phyloP scores from a whole-genome alignment of 1,140 invertebrate species.

The Stenopsyche tienmushanensis region DNA sequence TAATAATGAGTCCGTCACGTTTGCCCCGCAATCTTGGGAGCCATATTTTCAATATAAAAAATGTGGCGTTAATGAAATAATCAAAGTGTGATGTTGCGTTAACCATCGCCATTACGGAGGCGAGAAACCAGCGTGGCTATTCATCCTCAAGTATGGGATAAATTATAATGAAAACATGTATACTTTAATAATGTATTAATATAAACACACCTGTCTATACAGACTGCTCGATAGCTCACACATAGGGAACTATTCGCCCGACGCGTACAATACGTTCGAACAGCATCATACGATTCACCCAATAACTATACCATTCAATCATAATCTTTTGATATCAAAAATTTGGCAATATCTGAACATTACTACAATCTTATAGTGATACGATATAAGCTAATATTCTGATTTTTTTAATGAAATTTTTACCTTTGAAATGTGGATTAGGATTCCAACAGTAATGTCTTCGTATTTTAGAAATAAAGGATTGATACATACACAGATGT shows the following conservation, averaged over 20 bases:
- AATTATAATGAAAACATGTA: slow-evolving; percentile 33
- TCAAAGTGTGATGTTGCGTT: slow-evolving; percentile 32
- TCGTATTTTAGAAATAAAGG: too few relatives aligned
- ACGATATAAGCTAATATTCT: too few relatives aligned
- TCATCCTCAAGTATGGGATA: slow-evolving; percentile 32
- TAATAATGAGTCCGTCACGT: slow-evolving; percentile 6
- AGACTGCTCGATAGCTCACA: slow-evolving; percentile 6
- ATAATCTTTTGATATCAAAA: too few relatives aligned
- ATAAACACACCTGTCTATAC: slow-evolving; percentile 34
- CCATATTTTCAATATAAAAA: slow-evolving; percentile 10
- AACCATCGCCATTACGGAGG: slow-evolving; percentile 29
- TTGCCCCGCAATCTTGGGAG: slow-evolving; percentile 10
- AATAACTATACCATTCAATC: too few relatives aligned
- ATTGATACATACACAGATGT: too few relatives aligned
- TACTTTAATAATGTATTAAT: slow-evolving; percentile 33
- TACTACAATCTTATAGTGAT: too few relatives aligned
- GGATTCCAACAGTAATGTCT: too few relatives aligned
- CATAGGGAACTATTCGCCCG: neutral
- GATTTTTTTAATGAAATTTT: too few relatives aligned
- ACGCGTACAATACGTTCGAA: slow-evolving; percentile 14
- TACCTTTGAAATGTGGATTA: too few relatives aligned
- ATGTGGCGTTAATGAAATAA: slow-evolving; percentile 30
- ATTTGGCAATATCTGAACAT: too few relatives aligned
- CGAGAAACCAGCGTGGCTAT: slow-evolving; percentile 23
- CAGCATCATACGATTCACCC: neutral